A percentile compares a stretch with the other conserved stretches of the same genome.
phyloP scores from a whole-genome alignment of 1,140 invertebrate genomes.

The Zophobas morio region DNA sequence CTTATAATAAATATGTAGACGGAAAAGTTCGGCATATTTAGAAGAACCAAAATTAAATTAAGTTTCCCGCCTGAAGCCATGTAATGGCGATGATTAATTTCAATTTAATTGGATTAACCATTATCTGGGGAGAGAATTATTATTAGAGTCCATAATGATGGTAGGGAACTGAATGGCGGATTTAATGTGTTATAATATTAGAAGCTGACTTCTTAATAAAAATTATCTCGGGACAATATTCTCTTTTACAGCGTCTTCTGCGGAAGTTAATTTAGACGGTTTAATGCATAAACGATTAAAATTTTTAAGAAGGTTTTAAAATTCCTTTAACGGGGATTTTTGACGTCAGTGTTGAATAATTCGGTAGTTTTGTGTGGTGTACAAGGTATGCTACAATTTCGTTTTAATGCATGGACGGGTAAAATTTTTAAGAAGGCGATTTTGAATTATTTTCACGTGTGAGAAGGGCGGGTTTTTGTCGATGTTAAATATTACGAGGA shows the following conservation, averaged over 20 bases:
- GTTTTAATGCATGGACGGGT: too few species aligned
- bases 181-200: slow-evolving; percentile 4
- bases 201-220: not conserved
- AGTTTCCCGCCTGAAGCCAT: not conserved
- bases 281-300: not conserved
- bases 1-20: too few species aligned
- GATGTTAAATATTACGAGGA: too few species aligned
- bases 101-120: slow-evolving; percentile 23
- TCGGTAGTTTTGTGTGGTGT: slow-evolving; percentile 2
- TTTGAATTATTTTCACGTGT: too few species aligned
- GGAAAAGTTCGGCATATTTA: not conserved
- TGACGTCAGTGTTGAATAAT: slow-evolving; percentile 35
- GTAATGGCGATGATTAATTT: slow-evolving; percentile 8
- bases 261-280: not conserved
- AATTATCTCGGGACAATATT: not conserved
- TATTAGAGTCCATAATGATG: slow-evolving; percentile 7
- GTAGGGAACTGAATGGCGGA: not conserved
- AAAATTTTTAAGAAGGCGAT: too few species aligned
- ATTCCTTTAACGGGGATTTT: slow-evolving; percentile 8
- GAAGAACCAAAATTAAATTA: slow-evolving; percentile 15
- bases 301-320: not conserved
- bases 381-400: not conserved
- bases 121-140: slow-evolving; percentile 16
- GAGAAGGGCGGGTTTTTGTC: too few species aligned
- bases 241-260: not conserved